Conservation (phyloP, 1,140 invertebrate species). For the Microplitis demolitor region DNA sequence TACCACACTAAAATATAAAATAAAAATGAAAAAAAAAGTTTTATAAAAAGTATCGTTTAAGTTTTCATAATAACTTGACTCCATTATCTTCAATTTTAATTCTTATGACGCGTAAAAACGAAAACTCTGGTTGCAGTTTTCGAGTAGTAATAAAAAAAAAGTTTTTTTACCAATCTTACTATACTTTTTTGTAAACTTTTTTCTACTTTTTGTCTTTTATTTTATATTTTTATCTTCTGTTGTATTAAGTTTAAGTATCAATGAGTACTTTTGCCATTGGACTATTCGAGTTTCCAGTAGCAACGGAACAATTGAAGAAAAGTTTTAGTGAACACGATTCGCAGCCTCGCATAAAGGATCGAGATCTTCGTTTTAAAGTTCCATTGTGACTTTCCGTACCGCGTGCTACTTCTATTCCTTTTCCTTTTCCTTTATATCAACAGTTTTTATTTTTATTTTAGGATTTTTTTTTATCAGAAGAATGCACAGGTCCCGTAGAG, state of each 20-base stretch:
- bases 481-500: no score
- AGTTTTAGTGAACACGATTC: constrained; percentile 12
- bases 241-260: neutral
- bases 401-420: neutral
- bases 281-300: constrained; percentile 22
- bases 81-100: constrained; percentile 23
- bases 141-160: no score
- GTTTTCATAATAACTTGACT: constrained; percentile 24
- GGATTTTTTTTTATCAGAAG: no score
- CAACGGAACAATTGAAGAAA: constrained; percentile 28
- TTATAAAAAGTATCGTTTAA: constrained; percentile 7
- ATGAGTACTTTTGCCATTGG: constrained; percentile 10
- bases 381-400: neutral
- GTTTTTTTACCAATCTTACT: neutral
- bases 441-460: no score
- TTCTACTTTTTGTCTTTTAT: neutral
- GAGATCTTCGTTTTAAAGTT: constrained; percentile 8
- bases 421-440: constrained; percentile 4
- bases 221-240: neutral
- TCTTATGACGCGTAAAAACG: constrained; percentile 10
- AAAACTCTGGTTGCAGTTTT: no score
- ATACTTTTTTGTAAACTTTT: neutral
- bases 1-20: neutral
- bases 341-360: constrained; percentile 17
- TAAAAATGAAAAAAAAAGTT: neutral